Percentiles rank a stretch among this genome's conserved stretches.
Conservation (phyloP, 1,140 invertebrate genomes). For the Amyelois transitella region DNA sequence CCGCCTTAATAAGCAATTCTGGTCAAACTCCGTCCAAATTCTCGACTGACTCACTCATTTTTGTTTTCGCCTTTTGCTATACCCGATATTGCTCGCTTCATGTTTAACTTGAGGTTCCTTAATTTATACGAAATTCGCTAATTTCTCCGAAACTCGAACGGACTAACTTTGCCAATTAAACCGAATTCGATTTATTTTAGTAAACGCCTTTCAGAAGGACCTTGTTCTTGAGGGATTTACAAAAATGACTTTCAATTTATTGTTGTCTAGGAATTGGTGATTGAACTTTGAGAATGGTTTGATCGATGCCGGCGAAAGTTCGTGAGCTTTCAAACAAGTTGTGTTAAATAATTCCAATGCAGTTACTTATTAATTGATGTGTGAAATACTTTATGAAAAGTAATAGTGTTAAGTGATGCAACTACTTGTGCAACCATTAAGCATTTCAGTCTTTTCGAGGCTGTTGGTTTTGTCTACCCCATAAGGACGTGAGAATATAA, state of each 20-base stretch:
- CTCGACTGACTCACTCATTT: not conserved
- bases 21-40: not conserved
- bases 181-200: conserved; percentile 46
- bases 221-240: conserved; percentile 22
- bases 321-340: too few species aligned
- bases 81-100: conserved; percentile 12
- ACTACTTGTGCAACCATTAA: too few species aligned
- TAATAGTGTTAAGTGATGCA: too few species aligned
- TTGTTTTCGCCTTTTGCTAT: conserved; percentile 5
- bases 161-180: conserved; percentile 60
- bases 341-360: too few species aligned
- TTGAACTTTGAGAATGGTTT: not conserved
- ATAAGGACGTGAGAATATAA: too few species aligned
- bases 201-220: conserved; percentile 30
- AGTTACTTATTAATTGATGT: too few species aligned
- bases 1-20: not conserved
- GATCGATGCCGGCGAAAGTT: not conserved
- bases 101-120: conserved; percentile 38
- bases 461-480: too few species aligned
- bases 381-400: too few species aligned
- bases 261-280: not conserved
- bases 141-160: conserved; percentile 39
- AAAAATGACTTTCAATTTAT: conserved; percentile 23
- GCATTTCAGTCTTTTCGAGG: too few species aligned
- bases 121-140: conserved; percentile 50